Percentiles rank a stretch among this genome's conserved stretches.
Evolutionary conservation across 1,140 invertebrate species (phyloP).

Genomic region (Zaprionus nigranus): DNA sequence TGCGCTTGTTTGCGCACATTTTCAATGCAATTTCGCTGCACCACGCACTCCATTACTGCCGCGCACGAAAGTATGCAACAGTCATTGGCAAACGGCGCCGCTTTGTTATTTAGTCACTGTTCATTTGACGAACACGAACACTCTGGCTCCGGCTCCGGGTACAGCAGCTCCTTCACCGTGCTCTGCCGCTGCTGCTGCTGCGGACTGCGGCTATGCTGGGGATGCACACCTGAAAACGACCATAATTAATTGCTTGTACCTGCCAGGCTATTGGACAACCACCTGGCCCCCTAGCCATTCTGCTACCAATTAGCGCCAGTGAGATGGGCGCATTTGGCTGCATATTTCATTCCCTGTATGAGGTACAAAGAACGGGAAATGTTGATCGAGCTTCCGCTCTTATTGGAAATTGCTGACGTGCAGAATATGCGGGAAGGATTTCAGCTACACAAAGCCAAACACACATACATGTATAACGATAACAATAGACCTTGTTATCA

Average conservation of each 20-base stretch:
- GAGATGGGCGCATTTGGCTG: conserved; percentile 15
- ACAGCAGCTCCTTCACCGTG: conserved; percentile 7
- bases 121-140: conserved; percentile 42
- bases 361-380: neutral
- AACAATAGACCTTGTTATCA: neutral
- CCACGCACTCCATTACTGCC: conserved; percentile 39
- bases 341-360: conserved; percentile 7
- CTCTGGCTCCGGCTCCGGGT: conserved; percentile 4
- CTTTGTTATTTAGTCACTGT: conserved; percentile 72
- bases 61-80: conserved; percentile 67
- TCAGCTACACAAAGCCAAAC: neutral
- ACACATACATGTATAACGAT: neutral
- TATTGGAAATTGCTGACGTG: neutral
- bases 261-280: conserved; percentile 41
- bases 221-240: conserved; percentile 74
- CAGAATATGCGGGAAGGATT: neutral
- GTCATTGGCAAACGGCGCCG: conserved; percentile 58
- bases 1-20: conserved; percentile 78
- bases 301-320: conserved; percentile 69
- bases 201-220: conserved; percentile 33
- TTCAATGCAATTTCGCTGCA: conserved; percentile 39
- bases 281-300: conserved; percentile 28
- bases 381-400: neutral
- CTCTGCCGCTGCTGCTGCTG: neutral
- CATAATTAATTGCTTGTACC: conserved; percentile 82